These are phyloP conservation scores for Oreochromis niloticus DNA, from an alignment of 2,113 vertebrate species.

Conservation along the genomic window DNA sequence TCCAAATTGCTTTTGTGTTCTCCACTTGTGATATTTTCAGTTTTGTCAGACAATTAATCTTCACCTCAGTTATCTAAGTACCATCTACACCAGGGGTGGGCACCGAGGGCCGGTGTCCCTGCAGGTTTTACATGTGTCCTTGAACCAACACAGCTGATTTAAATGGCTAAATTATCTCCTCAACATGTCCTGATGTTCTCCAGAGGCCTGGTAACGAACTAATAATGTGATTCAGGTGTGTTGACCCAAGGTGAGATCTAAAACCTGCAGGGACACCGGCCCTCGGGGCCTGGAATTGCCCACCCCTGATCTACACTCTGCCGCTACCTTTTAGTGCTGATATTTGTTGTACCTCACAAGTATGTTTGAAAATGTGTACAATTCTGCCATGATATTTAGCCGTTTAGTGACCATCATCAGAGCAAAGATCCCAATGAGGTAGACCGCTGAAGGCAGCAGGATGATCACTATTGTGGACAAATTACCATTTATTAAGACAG, in stretches of 20 bases:
- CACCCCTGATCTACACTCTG: background rate
- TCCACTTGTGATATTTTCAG: background rate
- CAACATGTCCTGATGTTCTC: too few species aligned
- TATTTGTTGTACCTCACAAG: background rate
- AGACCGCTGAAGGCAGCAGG: background rate
- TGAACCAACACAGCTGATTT: too few species aligned
- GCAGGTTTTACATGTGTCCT: too few species aligned
- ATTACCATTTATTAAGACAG: background rate
- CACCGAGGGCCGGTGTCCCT: too few species aligned
- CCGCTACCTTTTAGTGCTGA: background rate
- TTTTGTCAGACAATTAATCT: background rate
- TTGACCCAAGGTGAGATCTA: too few species aligned
- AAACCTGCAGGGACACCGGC: too few species aligned
- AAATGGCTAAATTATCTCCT: too few species aligned
- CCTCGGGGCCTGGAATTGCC: too few species aligned
- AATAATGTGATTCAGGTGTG: too few species aligned
- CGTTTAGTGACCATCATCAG: slow-evolving; percentile 56
- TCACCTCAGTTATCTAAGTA: background rate
- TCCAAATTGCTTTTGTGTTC: background rate
- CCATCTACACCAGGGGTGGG: too few species aligned
- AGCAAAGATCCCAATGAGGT: slow-evolving; percentile 63
- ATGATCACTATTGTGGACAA: background rate
- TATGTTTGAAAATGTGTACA: background rate
- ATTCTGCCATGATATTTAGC: too few species aligned
- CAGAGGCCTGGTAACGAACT: too few species aligned